Evolutionary conservation across 2,797 vertebrate species (phyloP), one percentile per base, ranked within the genome.

Genomic region (Sorex maritimensis): DNA sequence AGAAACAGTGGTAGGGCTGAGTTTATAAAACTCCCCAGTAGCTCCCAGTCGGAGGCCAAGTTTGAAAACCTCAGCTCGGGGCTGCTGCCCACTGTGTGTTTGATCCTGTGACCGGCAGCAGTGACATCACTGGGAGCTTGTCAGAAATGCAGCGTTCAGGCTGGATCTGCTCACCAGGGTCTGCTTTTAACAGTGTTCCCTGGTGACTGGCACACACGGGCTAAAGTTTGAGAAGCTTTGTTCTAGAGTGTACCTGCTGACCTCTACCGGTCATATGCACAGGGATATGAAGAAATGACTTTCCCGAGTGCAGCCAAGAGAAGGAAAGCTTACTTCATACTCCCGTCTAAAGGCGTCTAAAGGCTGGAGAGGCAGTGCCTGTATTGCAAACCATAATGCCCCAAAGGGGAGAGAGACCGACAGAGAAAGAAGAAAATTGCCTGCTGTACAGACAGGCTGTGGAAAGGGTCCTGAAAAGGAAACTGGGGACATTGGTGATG

Each of bases 241-340:
- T 7, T 44, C 6, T 5, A 11, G 69, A 63, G 28, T 28, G 11
- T 77, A 44, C 68, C 65, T 81, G 34, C 41, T 0, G 0, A 63
- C 61, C 71, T 67, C 38, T 68, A 38, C 17, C 49, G 10, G n/a
- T 71, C 68, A 34, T 82, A n/a, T 46, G 63, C 30, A 6, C 9
- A 52, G 19, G 21, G 24, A 13, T 85, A 61, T 89, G 84, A 61
- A 90, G 7, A 78, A 89, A 65, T 38, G 28, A 5, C 58, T 86
- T 81, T 91, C 15, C 34, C 46, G 34, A 81, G 81, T 73, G 41
- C 58, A 85, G 9, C 26, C 69, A 28, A 71, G 38, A 61, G 68
- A 81, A 67, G 41, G 34, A 73, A 90, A 72, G 23, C 38, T 81
- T 44, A 49, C 80, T 74, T 90, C 83, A 84, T 67, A 73, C 14